Conservation (phyloP, 1,140 invertebrate genomes). For the Charaxes varanes region DNA sequence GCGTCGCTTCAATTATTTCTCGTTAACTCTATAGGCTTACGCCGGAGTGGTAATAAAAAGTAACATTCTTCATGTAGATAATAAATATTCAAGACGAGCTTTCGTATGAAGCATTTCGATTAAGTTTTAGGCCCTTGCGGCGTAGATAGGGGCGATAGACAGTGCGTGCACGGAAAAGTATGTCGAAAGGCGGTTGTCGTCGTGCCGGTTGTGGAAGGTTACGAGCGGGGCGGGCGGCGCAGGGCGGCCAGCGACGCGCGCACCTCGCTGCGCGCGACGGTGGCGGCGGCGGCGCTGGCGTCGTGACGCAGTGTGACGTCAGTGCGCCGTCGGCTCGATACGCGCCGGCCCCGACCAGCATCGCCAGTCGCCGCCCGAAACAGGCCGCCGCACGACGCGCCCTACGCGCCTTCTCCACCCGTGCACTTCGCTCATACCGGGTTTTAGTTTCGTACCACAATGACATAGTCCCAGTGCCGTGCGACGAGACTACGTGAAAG, state of each 20-base stretch:
- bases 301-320: constrained; percentile 75
- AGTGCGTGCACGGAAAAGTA: constrained; percentile 32
- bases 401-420: constrained; percentile 56
- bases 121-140: neutral
- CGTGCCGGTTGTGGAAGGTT: constrained; percentile 60
- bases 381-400: constrained; percentile 67
- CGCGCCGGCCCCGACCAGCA: constrained; percentile 49
- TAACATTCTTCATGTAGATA: no score
- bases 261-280: constrained; percentile 45
- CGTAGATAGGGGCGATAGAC: constrained; percentile 1
- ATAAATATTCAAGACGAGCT: neutral
- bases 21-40: no score
- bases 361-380: constrained; percentile 67
- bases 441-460: constrained; percentile 69
- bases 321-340: constrained; percentile 66
- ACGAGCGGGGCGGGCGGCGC: constrained; percentile 35
- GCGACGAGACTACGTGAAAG: constrained; percentile 63
- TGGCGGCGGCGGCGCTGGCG: constrained; percentile 61
- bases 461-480: constrained; percentile 68
- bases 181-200: constrained; percentile 43
- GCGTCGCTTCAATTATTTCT: no score
- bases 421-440: constrained; percentile 63
- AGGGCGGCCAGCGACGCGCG: constrained; percentile 30
- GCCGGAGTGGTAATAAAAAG: no score
- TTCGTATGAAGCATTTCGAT: neutral